phyloP scores from a whole-genome alignment of 2,888 invertebrate species.

The Polia nebulosa region DNA sequence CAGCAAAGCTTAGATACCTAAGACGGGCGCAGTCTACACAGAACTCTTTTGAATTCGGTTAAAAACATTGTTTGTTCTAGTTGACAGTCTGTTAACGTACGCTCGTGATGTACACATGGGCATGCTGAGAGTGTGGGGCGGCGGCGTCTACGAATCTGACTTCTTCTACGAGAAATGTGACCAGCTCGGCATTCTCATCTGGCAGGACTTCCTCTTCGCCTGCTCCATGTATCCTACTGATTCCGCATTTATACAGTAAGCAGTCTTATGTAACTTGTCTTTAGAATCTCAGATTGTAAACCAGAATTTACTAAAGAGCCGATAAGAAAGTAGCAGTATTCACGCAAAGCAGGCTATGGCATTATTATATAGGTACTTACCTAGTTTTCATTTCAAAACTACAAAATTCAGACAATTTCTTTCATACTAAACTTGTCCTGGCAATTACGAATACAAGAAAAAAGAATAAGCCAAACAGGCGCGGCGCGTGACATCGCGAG shows the following conservation, averaged over 20 bases:
- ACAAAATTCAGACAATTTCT: too few species aligned
- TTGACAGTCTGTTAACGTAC: constrained; percentile 92
- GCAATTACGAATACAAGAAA: too few species aligned
- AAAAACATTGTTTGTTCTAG: constrained; percentile 67
- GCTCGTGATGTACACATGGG: constrained; percentile 96
- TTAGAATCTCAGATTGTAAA: background rate
- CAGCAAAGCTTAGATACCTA: too few species aligned
- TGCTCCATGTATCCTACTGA: constrained; percentile 98
- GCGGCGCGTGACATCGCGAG: too few species aligned
- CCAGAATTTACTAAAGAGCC: background rate
- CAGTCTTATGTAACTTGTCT: background rate
- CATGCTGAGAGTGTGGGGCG: constrained; percentile 99
- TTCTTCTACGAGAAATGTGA: constrained; percentile 97
- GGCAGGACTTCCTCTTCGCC: constrained; percentile 99
- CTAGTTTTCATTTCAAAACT: too few species aligned
- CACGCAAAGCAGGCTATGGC: background rate
- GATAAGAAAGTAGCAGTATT: background rate
- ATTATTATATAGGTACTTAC: too few species aligned
- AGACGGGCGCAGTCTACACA: background rate
- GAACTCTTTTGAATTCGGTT: background rate
- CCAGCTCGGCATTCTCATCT: constrained; percentile 97
- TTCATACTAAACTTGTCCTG: too few species aligned
- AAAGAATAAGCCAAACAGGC: too few species aligned
- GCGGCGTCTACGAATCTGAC: constrained; percentile 98
- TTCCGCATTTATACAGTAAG: constrained; percentile 92